A percentile compares a stretch with the other conserved stretches of the same genome.
These are phyloP conservation scores for Himalopsyche tibetana DNA, from an alignment of 2,888 invertebrate genomes.

Conservation along the genomic window DNA sequence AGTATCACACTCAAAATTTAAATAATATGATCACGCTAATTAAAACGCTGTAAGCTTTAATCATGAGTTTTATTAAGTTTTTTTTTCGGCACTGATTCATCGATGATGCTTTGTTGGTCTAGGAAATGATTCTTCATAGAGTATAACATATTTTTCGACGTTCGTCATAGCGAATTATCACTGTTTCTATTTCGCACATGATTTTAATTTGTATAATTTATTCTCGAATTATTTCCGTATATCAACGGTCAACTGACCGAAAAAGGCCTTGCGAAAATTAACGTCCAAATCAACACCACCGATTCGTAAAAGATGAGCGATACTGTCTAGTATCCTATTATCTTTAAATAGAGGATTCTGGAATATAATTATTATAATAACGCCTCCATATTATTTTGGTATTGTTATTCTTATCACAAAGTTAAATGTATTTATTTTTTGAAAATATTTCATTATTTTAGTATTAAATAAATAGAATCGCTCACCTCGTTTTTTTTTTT, in stretches of 20 bases:
- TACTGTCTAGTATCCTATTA: not conserved
- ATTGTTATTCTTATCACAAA: too few species aligned
- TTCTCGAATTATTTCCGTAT: constrained; percentile 27
- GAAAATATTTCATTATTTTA: too few species aligned
- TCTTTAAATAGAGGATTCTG: too few species aligned
- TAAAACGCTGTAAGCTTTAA: too few species aligned
- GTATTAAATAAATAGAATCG: too few species aligned
- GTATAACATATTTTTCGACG: not conserved
- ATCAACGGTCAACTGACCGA: constrained; percentile 16
- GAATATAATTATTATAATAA: too few species aligned
- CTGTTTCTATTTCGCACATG: not conserved
- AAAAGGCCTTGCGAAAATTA: constrained; percentile 4
- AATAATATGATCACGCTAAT: too few species aligned
- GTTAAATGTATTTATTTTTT: too few species aligned
- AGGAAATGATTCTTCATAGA: not conserved
- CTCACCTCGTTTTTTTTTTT: too few species aligned
- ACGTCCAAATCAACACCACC: not conserved
- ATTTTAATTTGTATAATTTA: constrained; percentile 18
- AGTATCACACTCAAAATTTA: too few species aligned
- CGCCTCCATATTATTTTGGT: too few species aligned
- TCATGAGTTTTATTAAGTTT: not conserved
- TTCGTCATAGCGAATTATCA: not conserved
- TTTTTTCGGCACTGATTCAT: not conserved
- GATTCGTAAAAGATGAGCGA: not conserved
- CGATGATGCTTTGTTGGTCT: not conserved